Base-by-base conservation (phyloP, 2,113 vertebrate genomes). In the Campylomormyrus numenius region DNA sequence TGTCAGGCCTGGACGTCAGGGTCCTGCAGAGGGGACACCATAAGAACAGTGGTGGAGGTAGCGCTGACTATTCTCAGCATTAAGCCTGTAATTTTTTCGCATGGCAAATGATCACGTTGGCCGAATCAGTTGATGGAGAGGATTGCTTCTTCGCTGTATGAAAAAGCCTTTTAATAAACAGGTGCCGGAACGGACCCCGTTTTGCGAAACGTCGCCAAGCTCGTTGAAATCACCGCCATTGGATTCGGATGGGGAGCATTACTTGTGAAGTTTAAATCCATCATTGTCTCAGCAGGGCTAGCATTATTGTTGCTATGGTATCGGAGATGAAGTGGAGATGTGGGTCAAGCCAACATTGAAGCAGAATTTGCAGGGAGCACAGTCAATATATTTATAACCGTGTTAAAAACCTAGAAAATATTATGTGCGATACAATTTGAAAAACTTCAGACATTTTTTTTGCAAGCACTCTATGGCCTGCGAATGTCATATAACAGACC, bases 11-110 rank as follows among this genome's bases (percentile, higher is more conserved):
- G 91, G 93, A 95, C 94, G 91, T 96, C 95, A 96, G 93, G 92
- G 92, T 93, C 88, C 92, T 94, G 94, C 92, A 94, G 94, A 92
- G 94, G 90, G 90, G 92, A 94, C 94, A 96, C 95, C 93, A 94
- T 95, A 95, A 96, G 94, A 96, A 93, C 92, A 95, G 93, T 92
- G 91, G 93, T 94, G 95, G 94, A 95, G 95, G 95, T 94, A 95
- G 90, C 86, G 27, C 92, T 95, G 94, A 95, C 93, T 95, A 94
- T 95, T 95, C 85, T 91, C 93, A 90, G 88, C 92, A 91, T 93
- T 93, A 96, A 96, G 94, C 93, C 95, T 97, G 92, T 97, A 97
- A 96, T 97, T 96, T 96, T 90, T 90, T 89, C 93, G 91, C 93
- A 92, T 93, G 93, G 94, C 92, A 96, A 96, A 96, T 95, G 94